Evolutionary conservation across 2,113 vertebrate species (phyloP).

Genomic region (Hippocampus barbouri): DNA sequence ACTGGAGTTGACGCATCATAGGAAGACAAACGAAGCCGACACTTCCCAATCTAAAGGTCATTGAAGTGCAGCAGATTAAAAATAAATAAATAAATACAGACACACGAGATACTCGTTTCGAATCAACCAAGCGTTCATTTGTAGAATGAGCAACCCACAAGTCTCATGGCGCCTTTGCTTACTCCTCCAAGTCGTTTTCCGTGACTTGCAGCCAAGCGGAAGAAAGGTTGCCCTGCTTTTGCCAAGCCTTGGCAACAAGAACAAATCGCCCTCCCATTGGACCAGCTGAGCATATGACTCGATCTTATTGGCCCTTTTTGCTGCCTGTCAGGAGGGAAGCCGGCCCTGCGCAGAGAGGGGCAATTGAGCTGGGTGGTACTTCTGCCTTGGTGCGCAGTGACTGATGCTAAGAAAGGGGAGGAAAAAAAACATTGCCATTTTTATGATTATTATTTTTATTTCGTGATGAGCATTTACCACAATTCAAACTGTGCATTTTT

Average conservation of each 20-base stretch:
- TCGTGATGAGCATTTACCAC: constrained; percentile 37
- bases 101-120: background rate
- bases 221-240: background rate
- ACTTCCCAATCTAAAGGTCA: too few relatives aligned
- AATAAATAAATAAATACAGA: too few relatives aligned
- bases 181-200: background rate
- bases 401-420: constrained; percentile 28
- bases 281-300: background rate
- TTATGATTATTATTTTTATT: background rate
- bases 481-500: constrained; percentile 20
- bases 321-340: constrained; percentile 45
- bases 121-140: background rate
- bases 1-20: too few relatives aligned
- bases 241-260: constrained; percentile 63
- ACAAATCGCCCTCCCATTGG: constrained; percentile 51
- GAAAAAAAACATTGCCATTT: constrained; percentile 1
- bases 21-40: too few relatives aligned
- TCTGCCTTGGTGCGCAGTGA: constrained; percentile 51
- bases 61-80: too few relatives aligned
- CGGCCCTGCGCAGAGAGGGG: constrained; percentile 42
- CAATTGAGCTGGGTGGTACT: constrained; percentile 43
- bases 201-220: constrained; percentile 5
- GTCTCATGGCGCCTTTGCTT: background rate
- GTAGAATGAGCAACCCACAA: background rate
- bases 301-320: constrained; percentile 40